A percentile compares a stretch with the other conserved stretches of the same genome.
Evolutionary conservation across 2,888 invertebrate genomes (phyloP).

Genomic region (Mimas tiliae): DNA sequence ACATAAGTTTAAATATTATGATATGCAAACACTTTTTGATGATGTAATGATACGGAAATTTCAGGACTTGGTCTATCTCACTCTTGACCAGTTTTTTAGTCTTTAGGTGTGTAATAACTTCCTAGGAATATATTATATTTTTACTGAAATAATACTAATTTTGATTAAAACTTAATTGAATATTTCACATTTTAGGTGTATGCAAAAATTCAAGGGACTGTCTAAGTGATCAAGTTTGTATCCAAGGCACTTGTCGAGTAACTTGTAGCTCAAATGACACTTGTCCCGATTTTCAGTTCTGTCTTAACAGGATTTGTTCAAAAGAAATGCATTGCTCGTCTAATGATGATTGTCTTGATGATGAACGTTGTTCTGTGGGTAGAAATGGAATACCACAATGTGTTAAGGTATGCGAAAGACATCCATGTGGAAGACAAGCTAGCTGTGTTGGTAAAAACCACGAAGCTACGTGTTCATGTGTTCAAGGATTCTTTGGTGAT

Average conservation of each 20-base stretch:
- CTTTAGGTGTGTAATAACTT: too few species aligned
- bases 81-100: too few species aligned
- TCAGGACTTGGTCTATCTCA: too few species aligned
- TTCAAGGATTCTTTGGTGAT: constrained; percentile 91
- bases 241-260: constrained; percentile 93
- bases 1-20: too few species aligned
- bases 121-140: too few species aligned
- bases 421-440: constrained; percentile 92
- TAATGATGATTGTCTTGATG: constrained; percentile 89
- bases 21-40: too few species aligned
- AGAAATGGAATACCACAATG: constrained; percentile 91
- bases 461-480: constrained; percentile 90
- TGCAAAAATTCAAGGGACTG: constrained; percentile 94
- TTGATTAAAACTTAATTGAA: too few species aligned
- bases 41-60: too few species aligned
- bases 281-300: constrained; percentile 94
- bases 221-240: constrained; percentile 93
- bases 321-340: constrained; percentile 91
- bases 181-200: constrained; percentile 87
- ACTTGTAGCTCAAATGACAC: constrained; percentile 92
- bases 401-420: constrained; percentile 89
- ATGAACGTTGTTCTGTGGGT: constrained; percentile 89
- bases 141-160: too few species aligned
- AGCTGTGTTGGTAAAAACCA: constrained; percentile 91
- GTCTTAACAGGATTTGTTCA: constrained; percentile 92